Evolutionary conservation across 2,797 vertebrate species (phyloP).

Genomic region (Threskiornis aethiopicus): DNA sequence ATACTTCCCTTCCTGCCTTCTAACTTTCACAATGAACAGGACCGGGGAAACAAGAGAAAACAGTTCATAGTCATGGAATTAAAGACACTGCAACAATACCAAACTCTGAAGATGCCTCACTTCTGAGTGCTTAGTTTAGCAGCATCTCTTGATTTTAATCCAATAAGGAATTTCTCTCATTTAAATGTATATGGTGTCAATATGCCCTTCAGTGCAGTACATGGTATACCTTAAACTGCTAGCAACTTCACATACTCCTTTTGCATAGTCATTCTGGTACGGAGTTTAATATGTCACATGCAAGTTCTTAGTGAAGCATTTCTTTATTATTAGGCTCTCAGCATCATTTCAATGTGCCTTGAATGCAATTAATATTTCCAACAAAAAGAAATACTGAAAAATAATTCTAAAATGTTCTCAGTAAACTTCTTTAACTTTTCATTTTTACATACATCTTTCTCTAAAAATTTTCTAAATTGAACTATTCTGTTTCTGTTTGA

Average conservation of each 20-base stretch:
- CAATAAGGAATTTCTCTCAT: neutral
- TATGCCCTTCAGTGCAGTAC: neutral
- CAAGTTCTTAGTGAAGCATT: neutral
- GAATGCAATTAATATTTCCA: neutral
- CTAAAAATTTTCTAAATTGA: neutral
- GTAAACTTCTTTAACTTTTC: neutral
- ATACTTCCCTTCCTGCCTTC: neutral
- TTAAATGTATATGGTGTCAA: neutral
- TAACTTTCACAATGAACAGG: neutral
- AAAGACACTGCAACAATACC: neutral
- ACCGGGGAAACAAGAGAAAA: neutral
- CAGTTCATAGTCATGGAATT: neutral
- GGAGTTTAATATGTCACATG: neutral
- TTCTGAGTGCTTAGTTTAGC: neutral
- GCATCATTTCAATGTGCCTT: neutral
- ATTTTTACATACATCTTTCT: neutral
- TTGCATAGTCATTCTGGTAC: neutral
- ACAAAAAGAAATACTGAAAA: neutral
- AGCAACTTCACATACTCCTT: neutral
- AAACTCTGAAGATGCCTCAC: neutral
- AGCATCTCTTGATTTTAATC: neutral
- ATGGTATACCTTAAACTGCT: neutral
- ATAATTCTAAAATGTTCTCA: neutral
- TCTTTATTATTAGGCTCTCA: neutral
- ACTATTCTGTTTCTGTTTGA: neutral